phyloP scores from a whole-genome alignment of 2,888 invertebrate genomes.

The Lycocerus yunnanus region DNA sequence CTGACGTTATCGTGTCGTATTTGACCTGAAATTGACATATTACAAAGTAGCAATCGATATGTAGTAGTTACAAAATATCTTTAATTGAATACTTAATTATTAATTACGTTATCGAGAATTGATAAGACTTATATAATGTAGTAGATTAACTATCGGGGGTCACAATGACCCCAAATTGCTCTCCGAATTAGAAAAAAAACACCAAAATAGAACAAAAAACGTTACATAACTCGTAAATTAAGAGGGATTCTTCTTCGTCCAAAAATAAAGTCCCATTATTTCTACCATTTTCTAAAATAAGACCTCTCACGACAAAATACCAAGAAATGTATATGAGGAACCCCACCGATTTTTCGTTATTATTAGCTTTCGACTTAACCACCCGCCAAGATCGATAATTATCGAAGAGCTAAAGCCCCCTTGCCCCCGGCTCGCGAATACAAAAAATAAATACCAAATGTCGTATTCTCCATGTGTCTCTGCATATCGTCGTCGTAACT shows the following conservation, averaged over 20 bases:
- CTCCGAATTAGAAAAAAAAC: not conserved
- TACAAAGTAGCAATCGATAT: not conserved
- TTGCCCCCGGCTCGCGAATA: not conserved
- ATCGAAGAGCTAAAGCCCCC: not conserved
- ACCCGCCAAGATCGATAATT: conserved; percentile 3
- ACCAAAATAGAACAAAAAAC: not conserved
- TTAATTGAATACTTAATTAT: not conserved
- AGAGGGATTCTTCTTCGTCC: not conserved
- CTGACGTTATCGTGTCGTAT: not conserved
- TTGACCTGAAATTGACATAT: not conserved
- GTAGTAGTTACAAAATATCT: not conserved
- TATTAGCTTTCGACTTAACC: conserved; percentile 3
- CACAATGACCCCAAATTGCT: not conserved
- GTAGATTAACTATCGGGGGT: not conserved
- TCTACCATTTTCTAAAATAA: not conserved
- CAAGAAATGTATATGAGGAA: not conserved
- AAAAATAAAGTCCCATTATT: not conserved
- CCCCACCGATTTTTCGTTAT: conserved; percentile 1
- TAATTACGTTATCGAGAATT: not conserved
- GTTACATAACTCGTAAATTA: not conserved
- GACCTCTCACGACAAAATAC: not conserved
- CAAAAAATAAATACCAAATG: not conserved
- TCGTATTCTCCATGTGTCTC: not conserved
- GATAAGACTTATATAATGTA: not conserved
- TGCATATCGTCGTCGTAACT: not conserved